Base-by-base conservation (phyloP, 2,113 vertebrate species). In the Isurus oxyrinchus region DNA sequence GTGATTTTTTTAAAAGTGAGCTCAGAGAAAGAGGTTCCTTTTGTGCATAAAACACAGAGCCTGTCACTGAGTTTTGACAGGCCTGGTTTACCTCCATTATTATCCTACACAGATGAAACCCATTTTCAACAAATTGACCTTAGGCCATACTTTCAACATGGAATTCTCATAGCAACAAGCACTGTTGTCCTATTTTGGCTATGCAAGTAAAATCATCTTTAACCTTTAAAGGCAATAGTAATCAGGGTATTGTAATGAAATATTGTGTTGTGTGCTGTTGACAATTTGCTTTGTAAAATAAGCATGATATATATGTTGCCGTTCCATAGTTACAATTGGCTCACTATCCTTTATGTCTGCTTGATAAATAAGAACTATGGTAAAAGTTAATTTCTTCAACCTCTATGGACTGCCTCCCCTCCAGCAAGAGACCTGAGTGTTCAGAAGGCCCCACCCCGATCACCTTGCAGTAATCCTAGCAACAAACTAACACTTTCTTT, bases 341-440 rank as follows among this genome's bases (percentile, higher is more conserved):
- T 94, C 59, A 25, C 40, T 67, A 23, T 49, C 23, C 94, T 95
- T 55, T 55, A 76, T 55, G 66, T 31, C 49, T 57, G 44, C 8
- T 53, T 95, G 40, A 72, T 49, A 69, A 95, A 95, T 44, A 76
- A 55, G 40, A 53, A 95, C 27, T 31, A 35, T 31, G 25, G 27
- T 76, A 69, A 76, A 95, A 63, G 94, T 95, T 53, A 95, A 72
- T 95, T 95, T 35, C 66, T 95, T 25, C 94, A 95, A 95, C 21
- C 67, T 72, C 40, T 35, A 31, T 53, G 27, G 44, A 72, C 35
- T 72, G 53, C 25, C 44, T 72, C 44, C 66, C 63, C 94, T 72
- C 7, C 8, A 95, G 94, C 94, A 55, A 55, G 25, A 95, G 66
- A 69, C 10, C 94, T 72, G 23, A 55, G 25, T 35, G 66, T 76